Evolutionary conservation across 2,888 invertebrate genomes (phyloP).

Genomic region (Drosophila kambysellisi): DNA sequence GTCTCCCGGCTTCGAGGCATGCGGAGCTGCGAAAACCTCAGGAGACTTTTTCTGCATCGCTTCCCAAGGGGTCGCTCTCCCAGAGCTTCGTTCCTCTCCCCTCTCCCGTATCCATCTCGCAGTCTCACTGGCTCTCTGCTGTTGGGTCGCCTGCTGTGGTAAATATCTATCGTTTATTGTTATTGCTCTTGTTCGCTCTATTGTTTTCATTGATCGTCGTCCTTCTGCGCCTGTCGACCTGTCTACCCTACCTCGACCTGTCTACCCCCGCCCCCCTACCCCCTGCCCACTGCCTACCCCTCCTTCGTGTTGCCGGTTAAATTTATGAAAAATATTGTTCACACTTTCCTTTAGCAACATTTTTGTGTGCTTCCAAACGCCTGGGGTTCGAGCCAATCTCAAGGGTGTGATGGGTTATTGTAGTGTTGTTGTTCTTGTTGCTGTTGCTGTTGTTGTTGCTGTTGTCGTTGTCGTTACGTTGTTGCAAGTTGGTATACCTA

Average conservation of each 20-base stretch:
- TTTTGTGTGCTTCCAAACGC: constrained; percentile 21
- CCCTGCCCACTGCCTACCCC: not conserved
- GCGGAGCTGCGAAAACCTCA: constrained; percentile 65
- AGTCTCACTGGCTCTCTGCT: not conserved
- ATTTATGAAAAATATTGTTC: constrained; percentile 84
- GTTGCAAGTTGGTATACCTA: constrained; percentile 67
- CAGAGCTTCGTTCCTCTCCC: not conserved
- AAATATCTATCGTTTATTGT: constrained; percentile 80
- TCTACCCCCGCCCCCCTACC: constrained; percentile 11
- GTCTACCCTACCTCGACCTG: constrained; percentile 50
- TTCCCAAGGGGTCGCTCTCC: constrained; percentile 31
- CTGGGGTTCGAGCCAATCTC: constrained; percentile 31
- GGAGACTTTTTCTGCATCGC: constrained; percentile 74
- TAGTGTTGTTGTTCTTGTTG: constrained; percentile 9
- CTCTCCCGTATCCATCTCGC: not conserved
- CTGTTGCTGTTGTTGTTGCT: constrained; percentile 22
- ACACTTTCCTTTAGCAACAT: constrained; percentile 72
- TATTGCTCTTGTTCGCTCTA: constrained; percentile 72
- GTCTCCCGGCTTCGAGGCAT: constrained; percentile 62
- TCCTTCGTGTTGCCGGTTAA: constrained; percentile 57
- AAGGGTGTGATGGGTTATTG: constrained; percentile 28
- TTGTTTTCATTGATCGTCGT: constrained; percentile 67
- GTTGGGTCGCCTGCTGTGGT: constrained; percentile 78
- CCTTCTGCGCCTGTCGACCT: constrained; percentile 35
- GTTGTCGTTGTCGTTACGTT: constrained; percentile 5